Evolutionary conservation across 2,888 invertebrate species (phyloP).

Genomic region (Melanotus villosus): DNA sequence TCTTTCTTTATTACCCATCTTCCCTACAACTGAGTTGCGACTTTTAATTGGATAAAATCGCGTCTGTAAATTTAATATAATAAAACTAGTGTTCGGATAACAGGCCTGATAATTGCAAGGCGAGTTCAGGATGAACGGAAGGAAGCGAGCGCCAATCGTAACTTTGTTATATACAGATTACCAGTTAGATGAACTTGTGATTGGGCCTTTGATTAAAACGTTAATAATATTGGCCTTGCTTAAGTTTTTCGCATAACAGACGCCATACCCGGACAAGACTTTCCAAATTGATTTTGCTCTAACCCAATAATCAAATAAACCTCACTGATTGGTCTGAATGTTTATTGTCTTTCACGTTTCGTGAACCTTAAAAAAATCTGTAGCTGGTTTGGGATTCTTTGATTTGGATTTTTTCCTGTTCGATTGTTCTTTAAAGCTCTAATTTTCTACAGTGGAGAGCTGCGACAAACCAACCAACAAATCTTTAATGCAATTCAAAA

Average conservation of each 20-base stretch:
- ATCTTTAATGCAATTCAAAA: too few relatives aligned
- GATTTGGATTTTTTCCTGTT: too few relatives aligned
- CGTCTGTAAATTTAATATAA: constrained; percentile 60
- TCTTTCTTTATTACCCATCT: constrained; percentile 16
- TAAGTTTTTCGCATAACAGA: background rate
- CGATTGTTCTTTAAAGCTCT: too few relatives aligned
- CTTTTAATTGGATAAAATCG: constrained; percentile 59
- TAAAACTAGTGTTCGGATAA: constrained; percentile 61
- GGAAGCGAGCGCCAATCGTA: constrained; percentile 56
- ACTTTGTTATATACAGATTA: constrained; percentile 61
- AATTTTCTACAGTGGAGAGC: too few relatives aligned
- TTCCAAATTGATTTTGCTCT: background rate
- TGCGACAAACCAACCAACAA: too few relatives aligned
- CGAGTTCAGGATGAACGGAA: constrained; percentile 68
- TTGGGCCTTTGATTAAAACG: constrained; percentile 57
- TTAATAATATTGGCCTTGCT: constrained; percentile 29
- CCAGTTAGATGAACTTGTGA: constrained; percentile 61
- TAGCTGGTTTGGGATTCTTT: too few relatives aligned
- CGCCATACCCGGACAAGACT: background rate
- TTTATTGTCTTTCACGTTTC: too few relatives aligned
- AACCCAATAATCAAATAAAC: too few relatives aligned
- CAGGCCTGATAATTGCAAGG: constrained; percentile 58
- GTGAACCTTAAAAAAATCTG: too few relatives aligned
- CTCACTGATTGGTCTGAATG: too few relatives aligned
- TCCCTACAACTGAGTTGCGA: too few relatives aligned